These are phyloP conservation scores for Caenorhabditis panamensis DNA, from an alignment of 2,888 invertebrate species.

Conservation along the genomic window DNA sequence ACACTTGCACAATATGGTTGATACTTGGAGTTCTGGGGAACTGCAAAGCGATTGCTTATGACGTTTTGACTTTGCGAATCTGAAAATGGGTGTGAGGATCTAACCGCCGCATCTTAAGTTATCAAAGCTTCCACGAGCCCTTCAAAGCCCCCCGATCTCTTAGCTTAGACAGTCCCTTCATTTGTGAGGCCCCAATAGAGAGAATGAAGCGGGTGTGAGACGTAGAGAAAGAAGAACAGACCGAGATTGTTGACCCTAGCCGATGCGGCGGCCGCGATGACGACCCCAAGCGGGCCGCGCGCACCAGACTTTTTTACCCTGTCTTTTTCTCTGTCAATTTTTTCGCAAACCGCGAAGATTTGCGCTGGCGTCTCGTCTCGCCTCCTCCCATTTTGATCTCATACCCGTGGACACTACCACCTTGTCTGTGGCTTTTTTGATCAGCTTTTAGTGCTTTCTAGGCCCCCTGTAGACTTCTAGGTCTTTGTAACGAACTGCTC, in stretches of 20 bases:
- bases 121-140: too few species aligned
- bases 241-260: slow-evolving; percentile 48
- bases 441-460: neutral
- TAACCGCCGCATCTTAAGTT: too few species aligned
- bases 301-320: slow-evolving; percentile 50
- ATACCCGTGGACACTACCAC: too few species aligned
- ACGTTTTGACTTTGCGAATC: too few species aligned
- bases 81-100: too few species aligned
- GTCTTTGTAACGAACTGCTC: too few species aligned
- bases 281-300: slow-evolving; percentile 47
- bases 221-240: slow-evolving; percentile 30
- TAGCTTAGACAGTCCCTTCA: neutral
- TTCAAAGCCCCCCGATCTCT: too few species aligned
- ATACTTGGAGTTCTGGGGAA: too few species aligned
- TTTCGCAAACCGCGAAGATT: slow-evolving; percentile 41
- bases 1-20: too few species aligned
- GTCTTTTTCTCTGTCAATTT: slow-evolving; percentile 37
- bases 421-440: neutral
- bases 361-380: slow-evolving; percentile 15
- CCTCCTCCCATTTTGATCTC: neutral
- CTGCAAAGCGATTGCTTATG: too few species aligned
- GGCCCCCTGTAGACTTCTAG: too few species aligned
- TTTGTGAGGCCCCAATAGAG: slow-evolving; percentile 24
- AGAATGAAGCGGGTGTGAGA: neutral
- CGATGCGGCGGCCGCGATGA: slow-evolving; percentile 35